phyloP scores from a whole-genome alignment of 1,140 invertebrate species.

The Acyrthosiphon pisum region DNA sequence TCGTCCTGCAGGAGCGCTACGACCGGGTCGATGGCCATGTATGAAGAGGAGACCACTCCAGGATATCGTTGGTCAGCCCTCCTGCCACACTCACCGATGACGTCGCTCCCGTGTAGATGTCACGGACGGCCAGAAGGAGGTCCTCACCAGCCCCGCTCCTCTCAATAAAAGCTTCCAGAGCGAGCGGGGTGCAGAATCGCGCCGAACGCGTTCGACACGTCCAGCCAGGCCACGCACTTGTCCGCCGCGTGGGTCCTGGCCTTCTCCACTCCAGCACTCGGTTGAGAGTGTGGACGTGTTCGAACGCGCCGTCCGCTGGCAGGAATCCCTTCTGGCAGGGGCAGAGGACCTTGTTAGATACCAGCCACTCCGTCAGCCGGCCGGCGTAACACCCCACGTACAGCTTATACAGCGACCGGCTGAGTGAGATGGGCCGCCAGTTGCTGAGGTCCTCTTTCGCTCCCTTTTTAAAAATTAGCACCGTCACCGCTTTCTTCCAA shows the following conservation, averaged over 20 bases:
- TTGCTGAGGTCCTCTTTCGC: slow-evolving; percentile 51
- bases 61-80: too few species aligned
- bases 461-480: slow-evolving; percentile 62
- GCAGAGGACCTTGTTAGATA: neutral
- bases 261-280: too few species aligned
- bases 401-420: slow-evolving; percentile 62
- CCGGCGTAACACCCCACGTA: slow-evolving; percentile 60
- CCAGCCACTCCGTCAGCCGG: slow-evolving; percentile 41
- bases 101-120: too few species aligned
- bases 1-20: too few species aligned
- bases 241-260: neutral
- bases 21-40: too few species aligned
- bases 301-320: neutral
- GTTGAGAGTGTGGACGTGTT: neutral
- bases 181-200: neutral
- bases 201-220: too few species aligned
- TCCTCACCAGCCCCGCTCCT: neutral
- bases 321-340: neutral
- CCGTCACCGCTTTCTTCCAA: slow-evolving; percentile 60
- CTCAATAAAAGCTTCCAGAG: too few species aligned
- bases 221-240: neutral
- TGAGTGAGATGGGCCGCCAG: slow-evolving; percentile 60
- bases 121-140: too few species aligned
- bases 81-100: too few species aligned
- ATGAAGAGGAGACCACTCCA: too few species aligned